Evolutionary conservation across 2,888 invertebrate genomes (phyloP).

Genomic region (Temnothorax ravouxi): DNA sequence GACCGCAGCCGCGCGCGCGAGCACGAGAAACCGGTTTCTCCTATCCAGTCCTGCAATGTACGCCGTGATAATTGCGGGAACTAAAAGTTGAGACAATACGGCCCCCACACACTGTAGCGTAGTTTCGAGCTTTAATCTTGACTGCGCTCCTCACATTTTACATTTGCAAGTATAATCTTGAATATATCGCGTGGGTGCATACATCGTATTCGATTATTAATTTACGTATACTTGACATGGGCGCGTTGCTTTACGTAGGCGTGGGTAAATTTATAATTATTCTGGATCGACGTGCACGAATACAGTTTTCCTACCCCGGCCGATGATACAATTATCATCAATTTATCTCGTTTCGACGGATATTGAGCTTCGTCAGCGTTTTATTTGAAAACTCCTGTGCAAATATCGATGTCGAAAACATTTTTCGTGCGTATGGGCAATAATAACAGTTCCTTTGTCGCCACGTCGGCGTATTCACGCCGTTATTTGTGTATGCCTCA

Average conservation of each 20-base stretch:
- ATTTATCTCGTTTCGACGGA: constrained; percentile 17
- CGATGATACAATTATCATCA: constrained; percentile 4
- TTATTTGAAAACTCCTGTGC: background rate
- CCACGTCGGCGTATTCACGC: background rate
- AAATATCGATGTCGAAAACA: constrained; percentile 34
- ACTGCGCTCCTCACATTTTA: background rate
- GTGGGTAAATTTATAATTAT: background rate
- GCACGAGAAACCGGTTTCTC: constrained; percentile 50
- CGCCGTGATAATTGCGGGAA: constrained; percentile 49
- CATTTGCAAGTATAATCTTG: background rate
- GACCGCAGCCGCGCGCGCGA: background rate
- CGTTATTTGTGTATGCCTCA: background rate
- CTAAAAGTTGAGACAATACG: constrained; percentile 52
- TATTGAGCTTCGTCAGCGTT: constrained; percentile 12
- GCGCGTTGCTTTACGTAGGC: background rate
- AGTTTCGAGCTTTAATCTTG: constrained; percentile 2
- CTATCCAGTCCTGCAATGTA: constrained; percentile 43
- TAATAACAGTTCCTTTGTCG: constrained; percentile 33
- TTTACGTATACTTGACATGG: background rate
- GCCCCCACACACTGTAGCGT: constrained; percentile 11
- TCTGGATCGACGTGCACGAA: background rate
- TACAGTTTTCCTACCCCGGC: background rate
- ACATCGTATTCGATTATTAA: constrained; percentile 3
- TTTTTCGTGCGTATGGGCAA: constrained; percentile 18
- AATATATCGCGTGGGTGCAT: background rate